Conservation (phyloP, 2,113 vertebrate species). For the Nycticebus coucang region DNA sequence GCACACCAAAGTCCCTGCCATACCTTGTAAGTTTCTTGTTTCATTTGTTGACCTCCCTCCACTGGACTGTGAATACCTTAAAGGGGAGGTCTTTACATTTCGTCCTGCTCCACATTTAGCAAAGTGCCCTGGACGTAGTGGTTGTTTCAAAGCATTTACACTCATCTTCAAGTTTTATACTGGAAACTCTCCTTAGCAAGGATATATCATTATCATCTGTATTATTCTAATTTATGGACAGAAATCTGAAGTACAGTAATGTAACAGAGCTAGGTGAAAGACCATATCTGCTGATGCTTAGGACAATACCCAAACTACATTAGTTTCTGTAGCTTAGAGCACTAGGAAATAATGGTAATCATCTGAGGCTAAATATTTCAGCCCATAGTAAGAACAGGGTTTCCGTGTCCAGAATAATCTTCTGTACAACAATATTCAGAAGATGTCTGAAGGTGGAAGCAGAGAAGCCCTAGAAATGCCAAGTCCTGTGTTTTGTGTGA, state of each 20-base stretch:
- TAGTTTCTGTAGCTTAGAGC: not conserved
- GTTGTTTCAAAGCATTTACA: slow-evolving; percentile 7
- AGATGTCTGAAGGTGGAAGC: slow-evolving; percentile 54
- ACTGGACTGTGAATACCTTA: not conserved
- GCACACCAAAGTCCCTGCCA: not conserved
- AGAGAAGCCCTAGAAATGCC: slow-evolving; percentile 52
- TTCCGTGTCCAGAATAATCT: slow-evolving; percentile 47
- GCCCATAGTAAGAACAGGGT: not conserved
- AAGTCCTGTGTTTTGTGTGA: slow-evolving; percentile 47
- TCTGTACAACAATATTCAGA: slow-evolving; percentile 59
- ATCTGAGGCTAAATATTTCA: slow-evolving; percentile 58
- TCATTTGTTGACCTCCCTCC: not conserved
- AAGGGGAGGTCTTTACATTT: slow-evolving; percentile 16
- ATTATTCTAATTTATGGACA: not conserved
- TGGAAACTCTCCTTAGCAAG: not conserved
- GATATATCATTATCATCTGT: not conserved
- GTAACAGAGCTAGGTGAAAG: not conserved
- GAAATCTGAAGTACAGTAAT: slow-evolving; percentile 41
- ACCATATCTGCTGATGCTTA: not conserved
- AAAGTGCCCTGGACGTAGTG: slow-evolving; percentile 28
- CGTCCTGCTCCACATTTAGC: not conserved
- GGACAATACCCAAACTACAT: slow-evolving; percentile 21
- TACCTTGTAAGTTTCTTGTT: not conserved
- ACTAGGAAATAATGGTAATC: slow-evolving; percentile 31
- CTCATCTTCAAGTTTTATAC: not conserved